These are phyloP conservation scores for Hydrochoerus hydrochaeris DNA, from an alignment of 2,113 vertebrate species.

Conservation along the genomic window DNA sequence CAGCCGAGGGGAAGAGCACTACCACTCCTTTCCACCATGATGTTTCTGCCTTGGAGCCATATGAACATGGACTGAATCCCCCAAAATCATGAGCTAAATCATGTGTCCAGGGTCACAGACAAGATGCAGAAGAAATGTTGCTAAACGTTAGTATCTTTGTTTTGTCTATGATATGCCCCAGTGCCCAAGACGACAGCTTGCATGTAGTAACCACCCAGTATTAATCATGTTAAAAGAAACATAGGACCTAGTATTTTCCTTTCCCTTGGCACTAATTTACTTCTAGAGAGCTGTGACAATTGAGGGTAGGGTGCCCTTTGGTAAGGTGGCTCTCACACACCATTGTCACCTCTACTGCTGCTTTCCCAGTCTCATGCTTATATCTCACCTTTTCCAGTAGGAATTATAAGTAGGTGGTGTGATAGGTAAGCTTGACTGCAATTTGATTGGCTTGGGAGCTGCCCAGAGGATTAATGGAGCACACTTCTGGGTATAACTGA, in stretches of 20 bases:
- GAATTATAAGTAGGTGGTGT: neutral
- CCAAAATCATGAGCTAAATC: too few relatives aligned
- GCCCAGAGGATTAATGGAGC: neutral
- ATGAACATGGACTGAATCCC: too few relatives aligned
- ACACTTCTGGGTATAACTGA: neutral
- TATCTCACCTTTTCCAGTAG: neutral
- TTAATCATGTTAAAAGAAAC: constrained; percentile 20
- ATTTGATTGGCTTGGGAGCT: neutral
- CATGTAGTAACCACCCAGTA: constrained; percentile 39
- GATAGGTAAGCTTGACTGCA: neutral
- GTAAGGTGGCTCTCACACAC: neutral
- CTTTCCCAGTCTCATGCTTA: neutral
- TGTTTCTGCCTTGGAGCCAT: too few relatives aligned
- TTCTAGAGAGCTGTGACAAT: too few relatives aligned
- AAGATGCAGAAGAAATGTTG: neutral
- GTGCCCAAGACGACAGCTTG: neutral
- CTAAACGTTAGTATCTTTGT: neutral
- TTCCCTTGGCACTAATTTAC: neutral
- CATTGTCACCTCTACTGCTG: neutral
- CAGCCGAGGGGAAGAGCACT: neutral
- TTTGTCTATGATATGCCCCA: constrained; percentile 7
- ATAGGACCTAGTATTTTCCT: neutral
- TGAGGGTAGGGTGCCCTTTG: neutral
- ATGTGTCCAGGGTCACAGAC: neutral
- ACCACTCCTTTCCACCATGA: too few relatives aligned